phyloP scores from a whole-genome alignment of 2,797 vertebrate genomes.

The Pangasius macronema region DNA sequence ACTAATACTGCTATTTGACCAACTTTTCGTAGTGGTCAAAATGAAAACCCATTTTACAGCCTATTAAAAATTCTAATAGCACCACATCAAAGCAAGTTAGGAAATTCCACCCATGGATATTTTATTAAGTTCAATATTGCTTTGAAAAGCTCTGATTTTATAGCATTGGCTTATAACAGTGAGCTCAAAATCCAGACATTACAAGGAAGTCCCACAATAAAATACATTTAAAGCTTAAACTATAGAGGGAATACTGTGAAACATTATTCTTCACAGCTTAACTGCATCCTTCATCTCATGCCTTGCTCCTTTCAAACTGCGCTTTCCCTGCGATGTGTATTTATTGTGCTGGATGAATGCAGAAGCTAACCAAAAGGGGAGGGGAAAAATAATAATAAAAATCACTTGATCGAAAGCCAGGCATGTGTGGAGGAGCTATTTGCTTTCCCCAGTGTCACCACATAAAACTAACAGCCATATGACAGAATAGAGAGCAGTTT shows the following conservation, averaged over 20 bases:
- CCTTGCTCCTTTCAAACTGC: background rate
- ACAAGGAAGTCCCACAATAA: background rate
- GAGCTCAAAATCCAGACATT: background rate
- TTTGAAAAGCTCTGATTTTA: background rate
- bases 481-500: background rate
- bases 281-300: background rate
- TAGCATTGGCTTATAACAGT: background rate
- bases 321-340: background rate
- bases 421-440: conserved; percentile 12
- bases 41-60: background rate
- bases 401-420: conserved; percentile 1
- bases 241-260: background rate
- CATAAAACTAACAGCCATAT: conserved; percentile 21
- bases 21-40: background rate
- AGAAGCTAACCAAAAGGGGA: conserved; percentile 32
- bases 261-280: background rate
- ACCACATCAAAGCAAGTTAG: background rate
- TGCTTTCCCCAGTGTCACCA: conserved; percentile 3
- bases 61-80: background rate
- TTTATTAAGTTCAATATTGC: background rate
- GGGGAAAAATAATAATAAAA: background rate
- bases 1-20: background rate
- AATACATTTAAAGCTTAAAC: background rate
- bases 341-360: conserved; percentile 4
- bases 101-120: background rate